These are phyloP conservation scores for Molothrus aeneus DNA, from an alignment of 2,797 vertebrate genomes.

Conservation along the genomic window DNA sequence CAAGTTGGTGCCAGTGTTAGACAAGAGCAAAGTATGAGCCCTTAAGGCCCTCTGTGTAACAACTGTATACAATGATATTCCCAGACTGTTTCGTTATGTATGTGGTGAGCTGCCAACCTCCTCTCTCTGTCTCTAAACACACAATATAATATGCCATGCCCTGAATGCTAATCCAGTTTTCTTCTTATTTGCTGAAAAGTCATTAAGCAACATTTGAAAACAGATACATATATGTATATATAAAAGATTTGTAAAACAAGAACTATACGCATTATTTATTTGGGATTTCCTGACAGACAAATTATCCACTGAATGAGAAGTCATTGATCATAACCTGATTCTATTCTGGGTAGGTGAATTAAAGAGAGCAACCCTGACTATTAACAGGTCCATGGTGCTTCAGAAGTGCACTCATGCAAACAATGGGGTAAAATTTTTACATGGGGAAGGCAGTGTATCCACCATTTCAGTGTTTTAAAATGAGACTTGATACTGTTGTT, in stretches of 20 bases:
- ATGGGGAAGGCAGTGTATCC: background rate
- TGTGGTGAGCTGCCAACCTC: background rate
- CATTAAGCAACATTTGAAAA: background rate
- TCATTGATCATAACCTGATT: background rate
- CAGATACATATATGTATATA: background rate
- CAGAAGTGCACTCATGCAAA: background rate
- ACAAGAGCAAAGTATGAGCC: background rate
- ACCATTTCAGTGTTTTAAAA: background rate
- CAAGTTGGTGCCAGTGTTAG: conserved; percentile 15
- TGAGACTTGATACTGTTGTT: background rate
- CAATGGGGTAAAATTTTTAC: background rate
- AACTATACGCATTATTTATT: background rate
- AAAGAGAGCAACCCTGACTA: background rate
- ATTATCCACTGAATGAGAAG: background rate
- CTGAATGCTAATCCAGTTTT: background rate
- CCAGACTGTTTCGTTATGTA: background rate
- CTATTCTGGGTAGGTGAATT: background rate
- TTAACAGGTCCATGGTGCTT: background rate
- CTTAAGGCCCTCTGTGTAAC: conserved; percentile 16
- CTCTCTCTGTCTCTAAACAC: background rate
- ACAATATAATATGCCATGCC: background rate
- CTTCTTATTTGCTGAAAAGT: conserved; percentile 4
- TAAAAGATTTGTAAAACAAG: background rate
- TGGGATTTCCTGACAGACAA: background rate
- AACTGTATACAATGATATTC: background rate